Base-by-base conservation (phyloP, 2,113 vertebrate genomes). In the Sterna hirundo region DNA sequence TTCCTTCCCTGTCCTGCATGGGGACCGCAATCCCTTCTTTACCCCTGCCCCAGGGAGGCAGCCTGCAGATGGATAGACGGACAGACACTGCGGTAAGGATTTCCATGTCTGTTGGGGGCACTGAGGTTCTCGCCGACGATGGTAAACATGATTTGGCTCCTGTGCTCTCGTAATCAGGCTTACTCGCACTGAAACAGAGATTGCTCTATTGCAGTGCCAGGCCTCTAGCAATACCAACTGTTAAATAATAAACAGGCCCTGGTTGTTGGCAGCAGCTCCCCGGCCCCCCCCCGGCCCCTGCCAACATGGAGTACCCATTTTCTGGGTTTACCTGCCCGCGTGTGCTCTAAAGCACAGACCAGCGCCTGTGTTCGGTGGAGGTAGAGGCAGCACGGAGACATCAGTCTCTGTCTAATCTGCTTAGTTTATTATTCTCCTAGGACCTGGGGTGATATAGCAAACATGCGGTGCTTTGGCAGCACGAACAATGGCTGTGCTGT, bases 211-310 rank as follows among this genome's bases (percentile, higher is more conserved):
- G 97, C 95, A 60, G 96, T 98, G 98, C 98, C 98, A 98, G 98
- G 98, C 97, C 98, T 97, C 98, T 94, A 98, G 98, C 98, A 97
- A 97, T 98, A 98, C 98, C 98, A 98, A 98, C 98, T 98, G 98
- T 98, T 98, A 98, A 98, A 98, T 98, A 98, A 98, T 98, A 98
- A 98, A 98, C 98, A 98, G 97, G 97, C 98, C 97, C 97, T 94
- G 97, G 96, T 96, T 98, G 94, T 83, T 98, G 98, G 98, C 98
- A 98, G 96, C 32, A 9, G 96, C 79, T 96, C 65, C 44, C 15
- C 5, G 11, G 36, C 96, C 93, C 96, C 83, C 83, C 4, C 51
- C 25, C 44, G 16, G 5, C 88, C 97, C 96, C 92, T 5, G 8
- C 96, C 96, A 86, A 65, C 94, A 47, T 27, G 51, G 83, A 95